Percentiles rank a stretch among this genome's conserved stretches.
phyloP scores from a whole-genome alignment of 2,113 vertebrate genomes.

The Cygnus atratus region DNA sequence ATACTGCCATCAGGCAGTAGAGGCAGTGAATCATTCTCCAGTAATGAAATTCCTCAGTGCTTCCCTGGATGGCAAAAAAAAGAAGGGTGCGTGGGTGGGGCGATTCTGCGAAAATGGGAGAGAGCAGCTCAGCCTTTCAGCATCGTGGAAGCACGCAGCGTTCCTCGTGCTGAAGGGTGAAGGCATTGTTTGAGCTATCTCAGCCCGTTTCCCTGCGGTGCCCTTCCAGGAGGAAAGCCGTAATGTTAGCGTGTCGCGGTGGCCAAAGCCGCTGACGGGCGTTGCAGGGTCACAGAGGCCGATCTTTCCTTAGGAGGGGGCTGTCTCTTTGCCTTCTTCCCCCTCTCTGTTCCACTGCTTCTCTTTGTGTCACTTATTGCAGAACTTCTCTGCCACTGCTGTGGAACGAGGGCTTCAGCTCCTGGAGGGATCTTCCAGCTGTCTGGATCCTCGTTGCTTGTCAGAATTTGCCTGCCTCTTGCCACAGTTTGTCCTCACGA shows the following conservation, averaged over 20 bases:
- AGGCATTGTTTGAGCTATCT: neutral
- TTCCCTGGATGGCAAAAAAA: neutral
- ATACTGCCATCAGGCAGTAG: neutral
- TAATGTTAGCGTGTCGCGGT: neutral
- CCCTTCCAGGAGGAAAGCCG: neutral
- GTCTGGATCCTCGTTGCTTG: neutral
- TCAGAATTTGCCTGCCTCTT: neutral
- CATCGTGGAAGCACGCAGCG: neutral
- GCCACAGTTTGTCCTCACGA: neutral
- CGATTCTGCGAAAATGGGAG: neutral
- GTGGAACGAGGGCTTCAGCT: neutral
- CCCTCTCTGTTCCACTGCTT: neutral
- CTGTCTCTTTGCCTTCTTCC: neutral
- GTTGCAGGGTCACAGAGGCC: neutral
- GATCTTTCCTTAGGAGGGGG: neutral
- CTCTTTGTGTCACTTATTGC: slow-evolving; percentile 28
- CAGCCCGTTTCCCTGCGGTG: neutral
- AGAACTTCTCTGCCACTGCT: neutral
- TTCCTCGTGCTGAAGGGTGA: neutral
- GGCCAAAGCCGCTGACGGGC: neutral
- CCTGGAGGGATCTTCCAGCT: neutral
- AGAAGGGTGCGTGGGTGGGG: neutral
- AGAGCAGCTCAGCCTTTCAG: neutral
- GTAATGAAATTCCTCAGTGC: neutral
- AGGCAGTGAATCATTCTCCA: neutral